Evolutionary conservation across 2,113 vertebrate species (phyloP), one percentile per base, ranked within the genome.

Genomic region (Phrynosoma platyrhinos): DNA sequence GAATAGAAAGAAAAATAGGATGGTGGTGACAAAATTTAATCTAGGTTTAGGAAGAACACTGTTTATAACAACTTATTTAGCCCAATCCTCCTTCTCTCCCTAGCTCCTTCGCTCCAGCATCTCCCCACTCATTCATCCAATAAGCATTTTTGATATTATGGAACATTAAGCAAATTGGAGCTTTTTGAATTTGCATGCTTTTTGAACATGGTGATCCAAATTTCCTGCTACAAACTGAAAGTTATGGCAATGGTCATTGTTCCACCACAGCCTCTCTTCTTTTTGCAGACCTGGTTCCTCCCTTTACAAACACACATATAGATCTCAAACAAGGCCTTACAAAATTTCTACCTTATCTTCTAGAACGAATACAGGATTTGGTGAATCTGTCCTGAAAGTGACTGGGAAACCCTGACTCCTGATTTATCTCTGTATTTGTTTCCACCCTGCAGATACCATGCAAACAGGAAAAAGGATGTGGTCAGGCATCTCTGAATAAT

Each of bases 381-480:
- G 20, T 62, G 66, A 40, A 7, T 55, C 47, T 55, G 47, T 68
- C 9, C 9, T 42, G 62, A 12, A 6, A 25, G 8, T 40, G 16
- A 1, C 77, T 80, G 42, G 55, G 42, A 36, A 69, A 32, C 9
- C 62, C 52, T 9, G 32, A 42, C 9, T 53, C 32, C 20, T 42
- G 52, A 2, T 21, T 62, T 71, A 10, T 72, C 20, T 55, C 32
- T 74, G 85, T 14, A 25, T 32, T 83, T 2, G 12, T 80, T 5
- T 81, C 69, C 27, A 9, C 36, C 27, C 4, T 64, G 7, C 36
- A 71, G 20, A 62, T 42, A 30, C 32, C 4, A 55, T 27, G 14
- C 14, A 64, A 52, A 80, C 55, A 72, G 79, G 79, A 32, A 75
- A 74, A 66, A 82, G 79, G 79, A 87, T 82, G 58, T 21, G 71